Percentiles rank a stretch among this genome's conserved stretches.
Conservation (phyloP, 1,140 invertebrate species). For the Gryllus bimaculatus region DNA sequence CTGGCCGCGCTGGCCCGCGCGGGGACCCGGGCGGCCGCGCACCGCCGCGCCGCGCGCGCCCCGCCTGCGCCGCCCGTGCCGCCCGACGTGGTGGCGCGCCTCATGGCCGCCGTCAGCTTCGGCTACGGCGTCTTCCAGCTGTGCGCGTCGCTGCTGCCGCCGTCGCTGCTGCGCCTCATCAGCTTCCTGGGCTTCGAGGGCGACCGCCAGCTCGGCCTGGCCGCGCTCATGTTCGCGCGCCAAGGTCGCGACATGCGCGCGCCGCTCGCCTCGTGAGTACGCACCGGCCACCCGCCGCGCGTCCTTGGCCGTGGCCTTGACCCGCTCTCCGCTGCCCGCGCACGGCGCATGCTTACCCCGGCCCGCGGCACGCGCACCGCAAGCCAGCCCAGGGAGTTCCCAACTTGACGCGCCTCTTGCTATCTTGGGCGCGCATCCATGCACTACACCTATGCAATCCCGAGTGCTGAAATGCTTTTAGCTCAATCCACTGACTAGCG, state of each 20-base stretch:
- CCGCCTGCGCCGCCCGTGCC: slow-evolving; percentile 26
- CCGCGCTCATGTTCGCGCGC: slow-evolving; percentile 53
- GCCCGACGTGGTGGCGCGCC: slow-evolving; percentile 43
- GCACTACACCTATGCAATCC: no score
- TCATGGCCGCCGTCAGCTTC: slow-evolving; percentile 61
- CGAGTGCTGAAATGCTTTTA: no score
- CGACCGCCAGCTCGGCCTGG: slow-evolving; percentile 49
- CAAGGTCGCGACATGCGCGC: slow-evolving; percentile 59
- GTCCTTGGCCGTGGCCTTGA: neutral
- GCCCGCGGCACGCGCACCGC: no score
- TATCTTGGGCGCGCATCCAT: no score
- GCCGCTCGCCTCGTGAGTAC: slow-evolving; percentile 54
- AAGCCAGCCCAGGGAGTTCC: no score
- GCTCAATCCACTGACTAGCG: no score
- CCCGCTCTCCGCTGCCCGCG: no score
- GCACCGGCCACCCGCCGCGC: neutral
- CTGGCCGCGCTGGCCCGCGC: no score
- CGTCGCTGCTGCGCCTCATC: slow-evolving; percentile 53
- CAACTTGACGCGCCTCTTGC: no score
- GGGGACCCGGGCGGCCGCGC: no score
- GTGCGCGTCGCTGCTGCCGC: slow-evolving; percentile 57
- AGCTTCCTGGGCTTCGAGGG: slow-evolving; percentile 64
- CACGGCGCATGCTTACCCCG: no score
- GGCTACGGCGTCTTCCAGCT: slow-evolving; percentile 65
- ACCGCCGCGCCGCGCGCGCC: no score